Conservation (phyloP, 2,888 invertebrate genomes). For the Coleophora deauratella region DNA sequence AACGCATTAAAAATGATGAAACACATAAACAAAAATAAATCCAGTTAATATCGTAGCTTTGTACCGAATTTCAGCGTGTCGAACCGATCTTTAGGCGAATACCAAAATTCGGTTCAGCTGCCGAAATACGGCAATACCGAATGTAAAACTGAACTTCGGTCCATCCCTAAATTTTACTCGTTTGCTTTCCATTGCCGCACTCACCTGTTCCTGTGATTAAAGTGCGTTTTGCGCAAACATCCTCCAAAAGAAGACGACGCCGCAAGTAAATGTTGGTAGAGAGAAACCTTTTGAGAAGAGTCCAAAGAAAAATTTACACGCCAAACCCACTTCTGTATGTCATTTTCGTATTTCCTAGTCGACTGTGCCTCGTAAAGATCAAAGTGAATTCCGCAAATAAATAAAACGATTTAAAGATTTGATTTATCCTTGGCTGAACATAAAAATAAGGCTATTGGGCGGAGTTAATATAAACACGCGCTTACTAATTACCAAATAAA, state of each 20-base stretch:
- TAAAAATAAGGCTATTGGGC: no score
- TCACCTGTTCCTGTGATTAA: constrained; percentile 67
- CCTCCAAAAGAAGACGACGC: constrained; percentile 35
- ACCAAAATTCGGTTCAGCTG: no score
- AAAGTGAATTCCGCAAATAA: constrained; percentile 25
- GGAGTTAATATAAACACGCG: no score
- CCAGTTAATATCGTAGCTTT: no score
- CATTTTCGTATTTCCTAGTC: constrained; percentile 29
- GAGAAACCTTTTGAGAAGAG: constrained; percentile 51
- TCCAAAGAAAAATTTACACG: constrained; percentile 49
- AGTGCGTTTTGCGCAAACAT: constrained; percentile 53
- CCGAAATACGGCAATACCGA: no score
- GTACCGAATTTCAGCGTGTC: no score
- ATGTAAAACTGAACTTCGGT: no score
- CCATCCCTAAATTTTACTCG: no score
- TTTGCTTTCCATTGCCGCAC: background rate
- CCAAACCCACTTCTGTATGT: constrained; percentile 31
- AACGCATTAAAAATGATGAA: no score
- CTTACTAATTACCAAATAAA: no score
- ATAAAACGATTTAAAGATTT: constrained; percentile 14
- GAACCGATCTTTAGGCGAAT: no score
- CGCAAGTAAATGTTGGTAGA: constrained; percentile 62
- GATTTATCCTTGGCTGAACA: constrained; percentile 6
- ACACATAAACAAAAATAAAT: no score
- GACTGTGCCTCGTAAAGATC: constrained; percentile 22